Base-by-base conservation (phyloP, 2,797 vertebrate species). In the Bradypus variegatus region DNA sequence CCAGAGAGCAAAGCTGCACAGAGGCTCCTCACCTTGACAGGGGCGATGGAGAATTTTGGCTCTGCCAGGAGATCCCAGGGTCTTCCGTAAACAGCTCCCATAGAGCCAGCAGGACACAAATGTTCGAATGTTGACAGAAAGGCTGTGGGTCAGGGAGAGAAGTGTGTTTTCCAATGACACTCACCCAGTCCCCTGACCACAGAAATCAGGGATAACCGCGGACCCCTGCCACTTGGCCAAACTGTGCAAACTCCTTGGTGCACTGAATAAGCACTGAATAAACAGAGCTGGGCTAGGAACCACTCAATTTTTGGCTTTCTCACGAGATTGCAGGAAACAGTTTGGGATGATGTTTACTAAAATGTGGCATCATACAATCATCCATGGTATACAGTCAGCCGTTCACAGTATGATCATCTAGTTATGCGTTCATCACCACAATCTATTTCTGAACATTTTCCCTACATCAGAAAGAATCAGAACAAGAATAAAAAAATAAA, bases 1-100 rank as follows among this genome's bases (percentile, higher is more conserved):
- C 67, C 18, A 0, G 38, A 41, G 53, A 38, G 19, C n/a, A 48
- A 41, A 76, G 14, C 41, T 3, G 0, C 41, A 0, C 41, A 1
- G 1, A 48, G 36, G 45, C 14, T 6, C 15, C 0, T 0, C 33
- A 53, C 38, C 48, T 19, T 1, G 41, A 0, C 0, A 62, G 27
- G 6, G n/a, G 23, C 60, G n/a, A 5, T 16, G 31, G 5, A 48
- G 58, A 67, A 53, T 6, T 12, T 41, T 18, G 3, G 0, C 38
- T 13, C 16, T 16, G 3, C 19, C 1, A 12, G 60, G 45, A 67
- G 64, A 3, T 0, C 5, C 0, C 0, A 3, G 5, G 29, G 3
- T 45, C 72, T 64, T 55, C 64, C 1, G 9, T 9, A 14, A 45
- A 19, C 53, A 10, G 31, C 84, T 60, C 64, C 86, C 78, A 1